A percentile compares a stretch with the other conserved stretches of the same genome.
phyloP scores from a whole-genome alignment of 2,797 vertebrate genomes.

The Leucoraja ocellata region DNA sequence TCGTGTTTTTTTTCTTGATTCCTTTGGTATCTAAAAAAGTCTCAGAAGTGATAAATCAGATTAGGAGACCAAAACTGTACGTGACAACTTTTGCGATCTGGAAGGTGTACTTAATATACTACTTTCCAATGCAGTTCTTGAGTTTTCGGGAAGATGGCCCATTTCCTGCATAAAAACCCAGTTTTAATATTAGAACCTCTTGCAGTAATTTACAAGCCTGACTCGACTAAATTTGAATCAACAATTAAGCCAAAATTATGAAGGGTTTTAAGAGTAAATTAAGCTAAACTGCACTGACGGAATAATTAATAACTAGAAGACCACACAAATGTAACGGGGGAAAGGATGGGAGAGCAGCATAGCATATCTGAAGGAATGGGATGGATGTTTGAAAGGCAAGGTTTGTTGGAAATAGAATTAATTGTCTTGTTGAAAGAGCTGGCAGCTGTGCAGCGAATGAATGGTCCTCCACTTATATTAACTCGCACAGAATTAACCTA shows the following conservation, averaged over 20 bases:
- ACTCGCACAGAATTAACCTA: not conserved
- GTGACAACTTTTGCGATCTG: not conserved
- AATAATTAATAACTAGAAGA: not conserved
- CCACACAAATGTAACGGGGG: not conserved
- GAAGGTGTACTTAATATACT: not conserved
- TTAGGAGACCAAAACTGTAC: too few species aligned
- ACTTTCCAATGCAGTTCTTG: not conserved
- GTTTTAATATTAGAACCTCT: not conserved
- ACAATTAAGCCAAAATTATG: not conserved
- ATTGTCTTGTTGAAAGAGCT: not conserved
- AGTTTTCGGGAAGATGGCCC: not conserved
- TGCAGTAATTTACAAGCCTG: not conserved
- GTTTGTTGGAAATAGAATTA: not conserved
- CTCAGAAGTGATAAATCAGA: too few species aligned
- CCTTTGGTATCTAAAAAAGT: too few species aligned
- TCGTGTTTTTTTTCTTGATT: too few species aligned
- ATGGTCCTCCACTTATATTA: not conserved
- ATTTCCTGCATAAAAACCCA: not conserved
- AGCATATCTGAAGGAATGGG: too few species aligned
- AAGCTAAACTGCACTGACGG: not conserved
- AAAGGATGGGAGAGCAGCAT: not conserved
- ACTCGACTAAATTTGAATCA: not conserved
- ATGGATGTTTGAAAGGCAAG: not conserved
- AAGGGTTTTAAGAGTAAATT: not conserved
- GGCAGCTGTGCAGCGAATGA: not conserved